Base-by-base conservation (phyloP, 2,113 vertebrate species). In the Isurus oxyrinchus region DNA sequence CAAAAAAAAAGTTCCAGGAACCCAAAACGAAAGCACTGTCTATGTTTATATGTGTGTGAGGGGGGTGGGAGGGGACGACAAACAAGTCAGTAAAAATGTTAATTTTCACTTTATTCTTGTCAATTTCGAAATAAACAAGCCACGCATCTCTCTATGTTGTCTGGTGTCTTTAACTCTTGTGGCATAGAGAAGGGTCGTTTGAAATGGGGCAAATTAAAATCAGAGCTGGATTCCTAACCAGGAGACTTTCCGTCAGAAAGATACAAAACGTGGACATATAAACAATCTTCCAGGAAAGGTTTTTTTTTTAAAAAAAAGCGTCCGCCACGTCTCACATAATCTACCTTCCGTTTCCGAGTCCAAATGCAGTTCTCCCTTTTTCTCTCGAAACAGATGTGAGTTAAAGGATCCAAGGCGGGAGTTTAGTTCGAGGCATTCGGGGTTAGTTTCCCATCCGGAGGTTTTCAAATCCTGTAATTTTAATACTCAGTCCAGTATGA, bases 81-180 rank as follows among this genome's bases (percentile, higher is more conserved):
- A 93, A 93, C 16, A 61, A 66, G 59, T 63, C 31, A 66, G 35
- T 35, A 57, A 63, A 66, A 94, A 63, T 94, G 90, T 94, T 94
- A 63, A 94, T 94, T 63, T 63, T 94, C 57, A 94, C 90, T n/a
- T 94, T 94, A 94, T 94, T 94, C 90, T 94, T 94, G 90, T 94
- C 90, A 63, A 94, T 94, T 94, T 94, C 93, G 40, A 95, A 95
- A 95, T 95, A 95, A 95, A 95, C 94, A 72, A 69, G 94, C 94
- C 94, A 95, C 94, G 44, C 94, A 72, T 72, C 94, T 95, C 94
- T 95, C 66, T 69, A 69, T 95, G 63, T 95, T 95, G 94, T 95
- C 63, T 95, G 40, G 66, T 95, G 94, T 95, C 94, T 94, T 94
- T 94, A 66, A 67, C 59, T 67, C 61, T 53, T 95, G 94, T 69